A percentile compares a stretch with the other conserved stretches of the same genome.
Evolutionary conservation across 2,888 invertebrate species (phyloP).

Genomic region (Drosophila buzzatii): DNA sequence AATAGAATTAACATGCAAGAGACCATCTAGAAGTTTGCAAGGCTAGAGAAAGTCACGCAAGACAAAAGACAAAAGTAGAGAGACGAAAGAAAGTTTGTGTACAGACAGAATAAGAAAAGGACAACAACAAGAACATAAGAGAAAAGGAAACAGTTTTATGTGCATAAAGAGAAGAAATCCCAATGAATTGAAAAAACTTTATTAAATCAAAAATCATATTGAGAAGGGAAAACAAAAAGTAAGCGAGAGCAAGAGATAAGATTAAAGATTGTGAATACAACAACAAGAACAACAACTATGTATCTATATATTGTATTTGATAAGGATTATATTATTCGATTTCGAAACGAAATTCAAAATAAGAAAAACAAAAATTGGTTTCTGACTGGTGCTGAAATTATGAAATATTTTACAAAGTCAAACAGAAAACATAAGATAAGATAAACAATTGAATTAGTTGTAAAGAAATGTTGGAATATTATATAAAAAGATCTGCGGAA

Average conservation of each 20-base stretch:
- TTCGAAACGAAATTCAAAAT: conserved; percentile 42
- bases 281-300: conserved; percentile 82
- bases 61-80: conserved; percentile 56
- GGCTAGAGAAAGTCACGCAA: conserved; percentile 71
- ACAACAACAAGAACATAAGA: conserved; percentile 5
- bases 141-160: not conserved
- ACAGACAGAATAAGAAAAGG: conserved; percentile 27
- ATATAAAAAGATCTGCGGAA: conserved; percentile 65
- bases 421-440: conserved; percentile 14
- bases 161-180: not conserved
- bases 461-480: conserved; percentile 52
- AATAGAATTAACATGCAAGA: conserved; percentile 63
- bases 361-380: conserved; percentile 21
- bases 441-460: conserved; percentile 24
- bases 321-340: conserved; percentile 55
- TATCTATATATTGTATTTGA: conserved; percentile 71
- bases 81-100: conserved; percentile 27
- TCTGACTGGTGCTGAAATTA: conserved; percentile 71
- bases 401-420: conserved; percentile 60
- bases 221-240: conserved; percentile 13
- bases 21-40: conserved; percentile 69
- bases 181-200: not conserved
- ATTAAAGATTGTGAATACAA: conserved; percentile 68
- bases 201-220: conserved; percentile 1
- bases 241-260: conserved; percentile 14